Conservation (phyloP, 2,797 vertebrate genomes). For the Crax fasciolata region DNA sequence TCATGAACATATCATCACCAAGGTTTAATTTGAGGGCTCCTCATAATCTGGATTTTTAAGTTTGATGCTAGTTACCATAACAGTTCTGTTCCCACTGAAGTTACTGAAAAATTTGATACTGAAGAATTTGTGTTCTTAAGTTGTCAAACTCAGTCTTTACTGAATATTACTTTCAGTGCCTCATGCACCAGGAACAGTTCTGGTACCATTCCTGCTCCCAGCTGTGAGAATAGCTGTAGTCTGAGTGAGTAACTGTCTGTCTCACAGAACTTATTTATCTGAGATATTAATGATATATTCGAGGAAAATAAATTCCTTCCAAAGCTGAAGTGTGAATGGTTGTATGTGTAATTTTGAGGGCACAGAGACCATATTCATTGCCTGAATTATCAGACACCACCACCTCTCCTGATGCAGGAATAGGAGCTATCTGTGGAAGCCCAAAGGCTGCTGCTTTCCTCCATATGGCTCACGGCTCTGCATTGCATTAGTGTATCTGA, state of each 20-base stretch:
- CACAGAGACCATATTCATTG: neutral
- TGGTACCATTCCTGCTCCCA: neutral
- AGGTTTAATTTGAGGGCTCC: conserved; percentile 2
- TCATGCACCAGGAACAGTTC: neutral
- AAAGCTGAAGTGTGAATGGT: neutral
- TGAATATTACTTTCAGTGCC: neutral
- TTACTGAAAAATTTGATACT: neutral
- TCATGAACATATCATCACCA: neutral
- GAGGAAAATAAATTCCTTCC: neutral
- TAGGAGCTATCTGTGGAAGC: neutral
- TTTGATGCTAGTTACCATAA: neutral
- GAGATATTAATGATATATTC: neutral
- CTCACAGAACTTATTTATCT: neutral
- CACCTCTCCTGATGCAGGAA: neutral
- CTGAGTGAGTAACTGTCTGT: neutral
- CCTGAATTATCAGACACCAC: neutral
- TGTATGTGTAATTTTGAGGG: neutral
- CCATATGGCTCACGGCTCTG: neutral
- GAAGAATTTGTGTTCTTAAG: neutral
- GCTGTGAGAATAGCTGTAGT: neutral
- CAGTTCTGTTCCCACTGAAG: neutral
- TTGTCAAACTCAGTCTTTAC: neutral
- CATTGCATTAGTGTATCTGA: neutral
- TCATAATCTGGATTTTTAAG: neutral
- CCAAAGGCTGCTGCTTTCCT: neutral